Conservation (phyloP, 1,140 invertebrate genomes). For the Drosophila yakuba region DNA sequence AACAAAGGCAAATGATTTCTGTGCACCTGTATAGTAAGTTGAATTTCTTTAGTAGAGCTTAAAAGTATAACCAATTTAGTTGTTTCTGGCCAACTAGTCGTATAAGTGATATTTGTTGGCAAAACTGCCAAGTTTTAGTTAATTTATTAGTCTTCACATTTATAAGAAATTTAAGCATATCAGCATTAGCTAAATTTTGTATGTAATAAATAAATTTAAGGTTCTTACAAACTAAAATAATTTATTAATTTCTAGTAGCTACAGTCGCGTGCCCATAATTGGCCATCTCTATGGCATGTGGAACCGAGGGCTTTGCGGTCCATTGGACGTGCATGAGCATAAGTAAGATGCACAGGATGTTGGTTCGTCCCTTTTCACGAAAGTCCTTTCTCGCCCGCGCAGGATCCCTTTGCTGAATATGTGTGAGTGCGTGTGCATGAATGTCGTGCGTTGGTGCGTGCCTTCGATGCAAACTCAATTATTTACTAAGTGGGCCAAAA, state of each 20-base stretch:
- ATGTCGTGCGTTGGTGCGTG: conserved; percentile 53
- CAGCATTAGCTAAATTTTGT: too few relatives aligned
- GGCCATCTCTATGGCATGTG: conserved; percentile 18
- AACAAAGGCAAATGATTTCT: too few relatives aligned
- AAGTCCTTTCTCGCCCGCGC: background rate
- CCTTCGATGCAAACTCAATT: conserved; percentile 79
- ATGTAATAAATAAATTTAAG: too few relatives aligned
- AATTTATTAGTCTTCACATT: too few relatives aligned
- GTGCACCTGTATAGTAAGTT: too few relatives aligned
- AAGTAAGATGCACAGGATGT: conserved; percentile 55
- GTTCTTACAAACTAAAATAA: too few relatives aligned
- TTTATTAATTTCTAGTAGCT: background rate
- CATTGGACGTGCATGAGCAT: conserved; percentile 57
- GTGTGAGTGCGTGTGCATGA: conserved; percentile 27
- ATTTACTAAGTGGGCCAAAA: conserved; percentile 69
- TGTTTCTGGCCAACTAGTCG: background rate
- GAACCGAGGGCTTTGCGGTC: conserved; percentile 12
- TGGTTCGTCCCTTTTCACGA: background rate
- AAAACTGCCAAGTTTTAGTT: too few relatives aligned
- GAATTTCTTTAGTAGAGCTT: background rate
- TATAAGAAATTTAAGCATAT: too few relatives aligned
- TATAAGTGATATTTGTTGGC: background rate
- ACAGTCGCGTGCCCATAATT: background rate
- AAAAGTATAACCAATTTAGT: too few relatives aligned
- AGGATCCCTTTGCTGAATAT: conserved; percentile 9